Base-by-base conservation (phyloP, 2,888 invertebrate species). In the Allygus modestus region DNA sequence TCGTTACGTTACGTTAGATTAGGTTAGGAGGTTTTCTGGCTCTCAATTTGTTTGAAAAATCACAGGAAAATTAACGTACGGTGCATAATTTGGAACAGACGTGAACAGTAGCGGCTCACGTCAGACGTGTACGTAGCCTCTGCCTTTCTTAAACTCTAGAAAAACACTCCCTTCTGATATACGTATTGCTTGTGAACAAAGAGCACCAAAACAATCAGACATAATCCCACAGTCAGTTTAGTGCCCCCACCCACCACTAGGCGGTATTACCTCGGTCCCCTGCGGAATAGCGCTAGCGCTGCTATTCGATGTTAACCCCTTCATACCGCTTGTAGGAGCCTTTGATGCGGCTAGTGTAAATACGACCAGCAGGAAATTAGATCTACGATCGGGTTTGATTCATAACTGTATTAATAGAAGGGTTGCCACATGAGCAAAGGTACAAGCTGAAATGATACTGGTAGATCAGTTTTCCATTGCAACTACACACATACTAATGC, bases 331-430 rank as follows among this genome's bases (percentile, higher is more conserved):
- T 46, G 46, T 7, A 46, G 46, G 37, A 37, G 46, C 46, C 46
- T 46, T 46, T 46, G 46, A 46, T 46, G 46, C 12, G 46, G 46
- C 46, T 1, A 37, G 46, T 2, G 54, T 23, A 23, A 20, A 54
- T 23, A 54, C 54, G 54, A 54, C 54, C 23, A 20, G 54, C 1
- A 46, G 46, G 46, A 54, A 54, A 54, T 54, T 23, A 23, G 54
- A 54, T 54, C 23, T 23, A 1, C 20, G 20, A 54, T 51, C 51
- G 23, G 20, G 46, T 17, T 46, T 46, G 46, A 2, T 23, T 54
- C 54, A 54, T 54, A 54, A 54, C 54, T 54, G 54, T 54, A 15
- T 20, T 23, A 54, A 54, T 54, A 54, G 1, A 51, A 46, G 46
- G 15, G 2, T 46, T 46, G 46, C 17, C 15, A 17, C 12, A 46